These are phyloP conservation scores for Acyrthosiphon pisum DNA, from an alignment of 1,140 invertebrate genomes.

Conservation along the genomic window DNA sequence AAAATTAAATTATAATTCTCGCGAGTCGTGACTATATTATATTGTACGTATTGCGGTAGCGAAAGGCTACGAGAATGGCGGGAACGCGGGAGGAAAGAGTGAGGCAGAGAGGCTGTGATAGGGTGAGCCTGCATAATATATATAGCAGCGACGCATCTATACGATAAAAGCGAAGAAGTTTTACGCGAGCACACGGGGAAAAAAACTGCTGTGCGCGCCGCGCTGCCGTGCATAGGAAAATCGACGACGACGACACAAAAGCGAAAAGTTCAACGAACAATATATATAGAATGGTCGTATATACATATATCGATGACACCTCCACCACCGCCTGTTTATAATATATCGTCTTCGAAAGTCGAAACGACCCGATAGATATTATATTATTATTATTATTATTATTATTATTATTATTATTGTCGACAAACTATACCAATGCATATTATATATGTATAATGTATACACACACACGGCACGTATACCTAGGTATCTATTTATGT, in stretches of 20 bases:
- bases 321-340: constrained; percentile 1
- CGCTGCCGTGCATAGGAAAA: neutral
- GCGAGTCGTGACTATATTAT: constrained; percentile 2
- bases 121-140: neutral
- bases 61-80: neutral
- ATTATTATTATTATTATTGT: neutral
- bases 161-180: constrained; percentile 41
- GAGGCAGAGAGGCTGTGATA: neutral
- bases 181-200: neutral
- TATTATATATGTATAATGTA: neutral
- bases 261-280: constrained; percentile 45
- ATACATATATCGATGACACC: constrained; percentile 40
- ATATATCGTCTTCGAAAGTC: constrained; percentile 45
- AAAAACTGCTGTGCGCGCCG: constrained; percentile 17
- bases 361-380: constrained; percentile 44
- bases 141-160: neutral
- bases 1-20: constrained; percentile 49
- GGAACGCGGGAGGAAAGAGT: neutral
- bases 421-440: neutral
- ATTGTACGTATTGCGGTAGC: constrained; percentile 4
- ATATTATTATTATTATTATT: constrained; percentile 40
- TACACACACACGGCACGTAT: neutral
- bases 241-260: constrained; percentile 18
- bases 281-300: neutral
- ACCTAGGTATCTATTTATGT: constrained; percentile 10